Evolutionary conservation across 1,140 invertebrate species (phyloP), one percentile per base, ranked within the genome.

Genomic region (Leptinotarsa lineolata): DNA sequence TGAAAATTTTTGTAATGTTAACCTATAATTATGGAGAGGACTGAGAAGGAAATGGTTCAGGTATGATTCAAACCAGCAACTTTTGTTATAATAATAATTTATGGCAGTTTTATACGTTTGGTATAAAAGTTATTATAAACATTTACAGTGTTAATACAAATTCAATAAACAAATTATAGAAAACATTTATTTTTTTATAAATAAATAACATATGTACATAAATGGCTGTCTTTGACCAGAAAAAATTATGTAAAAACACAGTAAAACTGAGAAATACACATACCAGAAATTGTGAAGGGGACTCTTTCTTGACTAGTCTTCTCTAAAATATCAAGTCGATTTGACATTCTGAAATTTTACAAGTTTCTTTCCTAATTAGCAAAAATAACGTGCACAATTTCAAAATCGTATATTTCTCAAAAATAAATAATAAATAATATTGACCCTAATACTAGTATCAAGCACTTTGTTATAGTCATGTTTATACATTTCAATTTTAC

Each of bases 191-290:
- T 64, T 65, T 74, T 74, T 76, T 74, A 68, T 71, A 78, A 76
- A 76, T 78, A 78, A 78, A 78, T 78, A 78, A 78, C 74, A 76
- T 78, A 78, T 78, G 69, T 78, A 78, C 77, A 78, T 72, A 76
- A 72, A 73, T 59, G 48, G 48, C 74, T 72, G 75, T 71, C 74
- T 70, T 46, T 78, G 77, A 78, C 77, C 77, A 78, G 77, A 78
- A 78, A 78, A 76, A 78, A 75, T 78, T 73, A 73, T 76, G 63
- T 58, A 76, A 69, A 78, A 70, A 78, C 77, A 78, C 39, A 64
- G 44, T 46, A 58, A 20, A 60, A 18, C 48, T 54, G 48, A 54
- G 48, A 54, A 54, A 54, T 54, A 18, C 48, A 54, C 48, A n/a
- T 54, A 67, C 61, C 13, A n/a, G 16, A 15, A 16, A 64, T 64